Evolutionary conservation across 1,140 invertebrate species (phyloP), one percentile per base, ranked within the genome.

Genomic region (Temnothorax nylanderi): DNA sequence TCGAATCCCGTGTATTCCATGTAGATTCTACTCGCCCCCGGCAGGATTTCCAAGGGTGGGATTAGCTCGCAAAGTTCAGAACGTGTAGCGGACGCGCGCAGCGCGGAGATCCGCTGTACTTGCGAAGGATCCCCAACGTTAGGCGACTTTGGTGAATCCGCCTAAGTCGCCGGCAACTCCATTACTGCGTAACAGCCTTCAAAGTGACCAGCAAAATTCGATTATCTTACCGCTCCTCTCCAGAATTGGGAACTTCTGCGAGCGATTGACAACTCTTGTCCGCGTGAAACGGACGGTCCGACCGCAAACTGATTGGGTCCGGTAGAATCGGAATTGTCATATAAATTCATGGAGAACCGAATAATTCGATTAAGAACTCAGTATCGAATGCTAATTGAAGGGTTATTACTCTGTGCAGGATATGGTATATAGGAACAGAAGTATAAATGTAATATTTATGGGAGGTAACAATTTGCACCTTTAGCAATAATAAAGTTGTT

Each of bases 121-220:
- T 26, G 26, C 1, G 26, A 18, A 74, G 34, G 65, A 54, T 26
- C 51, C 65, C 41, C 80, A 60, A 37, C 69, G 44, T 84, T 84
- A 60, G 77, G 56, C 54, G 80, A 84, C 80, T 84, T 60, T 11
- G 69, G 37, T 41, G 54, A 47, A 60, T 41, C 80, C 11, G 26
- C 26, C 47, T 84, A 75, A 84, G 80, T 84, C 80, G 41, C 21
- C 56, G 54, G 54, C 69, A 84, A 75, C 80, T 75, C 54, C 69
- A 84, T 84, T 84, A 84, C 69, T 41, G 80, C 69, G 54, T 56
- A 60, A 75, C 80, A 84, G 41, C n/a, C 69, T 75, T 84, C 80
- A 34, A 84, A 84, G 80, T 84, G 80, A 75, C 80, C 80, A 34
- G 54, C 10, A 56, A 75, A 84, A 84, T 84, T 84, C 56, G 54